Percentiles rank a stretch among this genome's conserved stretches.
Conservation (phyloP, 1,140 invertebrate species). For the Heliconius melpomene region DNA sequence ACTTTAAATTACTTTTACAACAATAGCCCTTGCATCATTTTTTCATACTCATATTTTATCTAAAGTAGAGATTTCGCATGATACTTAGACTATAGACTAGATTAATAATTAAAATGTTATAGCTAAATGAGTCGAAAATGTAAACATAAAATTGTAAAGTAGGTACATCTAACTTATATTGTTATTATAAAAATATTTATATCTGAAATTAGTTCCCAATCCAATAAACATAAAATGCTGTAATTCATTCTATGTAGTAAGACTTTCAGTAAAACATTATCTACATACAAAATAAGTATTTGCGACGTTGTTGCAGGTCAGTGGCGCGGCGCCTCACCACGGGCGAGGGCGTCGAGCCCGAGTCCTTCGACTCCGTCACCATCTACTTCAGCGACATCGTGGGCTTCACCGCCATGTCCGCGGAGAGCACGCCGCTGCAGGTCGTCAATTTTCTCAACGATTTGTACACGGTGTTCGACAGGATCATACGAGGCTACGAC, state of each 20-base stretch:
- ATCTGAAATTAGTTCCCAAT: not conserved
- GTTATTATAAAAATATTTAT: not conserved
- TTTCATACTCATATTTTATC: not conserved
- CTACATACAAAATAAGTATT: not conserved
- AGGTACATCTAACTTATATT: not conserved
- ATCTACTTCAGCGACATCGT: conserved; percentile 99
- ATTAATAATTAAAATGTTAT: not conserved
- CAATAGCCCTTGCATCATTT: not conserved
- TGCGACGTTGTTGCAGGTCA: conserved; percentile 82
- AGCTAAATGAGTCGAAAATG: no score
- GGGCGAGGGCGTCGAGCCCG: conserved; percentile 95
- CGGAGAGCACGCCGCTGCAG: conserved; percentile 95
- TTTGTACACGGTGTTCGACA: conserved; percentile 96
- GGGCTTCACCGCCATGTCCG: conserved; percentile 97
- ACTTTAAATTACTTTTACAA: not conserved
- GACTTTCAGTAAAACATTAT: not conserved
- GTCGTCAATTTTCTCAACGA: conserved; percentile 98
- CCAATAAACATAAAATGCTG: not conserved
- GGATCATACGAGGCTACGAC: conserved; percentile 96
- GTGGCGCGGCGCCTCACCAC: conserved; percentile 92
- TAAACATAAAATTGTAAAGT: not conserved
- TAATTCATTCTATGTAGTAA: not conserved
- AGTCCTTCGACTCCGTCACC: conserved; percentile 96
- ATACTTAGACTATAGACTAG: not conserved
- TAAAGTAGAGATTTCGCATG: conserved; percentile 1